Evolutionary conservation across 2,888 invertebrate species (phyloP).

Genomic region (Orchesella flavescens): DNA sequence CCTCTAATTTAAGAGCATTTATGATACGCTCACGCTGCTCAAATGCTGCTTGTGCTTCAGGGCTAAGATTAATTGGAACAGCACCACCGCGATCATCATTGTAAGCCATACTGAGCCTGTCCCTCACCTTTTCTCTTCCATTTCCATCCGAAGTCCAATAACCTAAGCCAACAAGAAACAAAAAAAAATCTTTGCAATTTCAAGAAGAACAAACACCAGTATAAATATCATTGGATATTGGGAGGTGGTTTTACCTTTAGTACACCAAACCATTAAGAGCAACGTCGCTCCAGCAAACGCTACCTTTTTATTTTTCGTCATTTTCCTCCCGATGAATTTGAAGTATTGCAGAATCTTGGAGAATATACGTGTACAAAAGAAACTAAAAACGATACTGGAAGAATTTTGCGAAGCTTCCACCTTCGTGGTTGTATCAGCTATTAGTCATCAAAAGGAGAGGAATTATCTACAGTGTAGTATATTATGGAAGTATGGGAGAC

Average conservation of each 20-base stretch:
- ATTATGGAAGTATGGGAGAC: no score
- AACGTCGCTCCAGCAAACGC: conserved; percentile 50
- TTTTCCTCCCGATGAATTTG: background rate
- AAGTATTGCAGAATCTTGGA: background rate
- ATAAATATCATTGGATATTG: background rate
- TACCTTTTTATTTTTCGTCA: conserved; percentile 62
- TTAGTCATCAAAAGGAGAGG: no score
- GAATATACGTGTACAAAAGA: background rate
- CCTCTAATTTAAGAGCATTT: conserved; percentile 44
- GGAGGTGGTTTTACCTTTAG: conserved; percentile 62
- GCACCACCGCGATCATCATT: conserved; percentile 30
- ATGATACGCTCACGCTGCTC: conserved; percentile 31
- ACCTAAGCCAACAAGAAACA: background rate
- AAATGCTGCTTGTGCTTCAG: conserved; percentile 8
- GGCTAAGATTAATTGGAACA: background rate
- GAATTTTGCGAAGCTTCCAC: no score
- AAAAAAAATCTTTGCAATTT: background rate
- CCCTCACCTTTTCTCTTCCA: background rate
- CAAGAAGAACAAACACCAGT: no score
- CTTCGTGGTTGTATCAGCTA: no score
- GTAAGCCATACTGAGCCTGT: conserved; percentile 24
- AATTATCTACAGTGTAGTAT: no score
- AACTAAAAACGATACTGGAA: background rate
- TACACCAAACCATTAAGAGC: conserved; percentile 66
- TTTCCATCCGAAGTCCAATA: conserved; percentile 34